Evolutionary conservation across 1,140 invertebrate genomes (phyloP).

Genomic region (Conus ventricosus): DNA sequence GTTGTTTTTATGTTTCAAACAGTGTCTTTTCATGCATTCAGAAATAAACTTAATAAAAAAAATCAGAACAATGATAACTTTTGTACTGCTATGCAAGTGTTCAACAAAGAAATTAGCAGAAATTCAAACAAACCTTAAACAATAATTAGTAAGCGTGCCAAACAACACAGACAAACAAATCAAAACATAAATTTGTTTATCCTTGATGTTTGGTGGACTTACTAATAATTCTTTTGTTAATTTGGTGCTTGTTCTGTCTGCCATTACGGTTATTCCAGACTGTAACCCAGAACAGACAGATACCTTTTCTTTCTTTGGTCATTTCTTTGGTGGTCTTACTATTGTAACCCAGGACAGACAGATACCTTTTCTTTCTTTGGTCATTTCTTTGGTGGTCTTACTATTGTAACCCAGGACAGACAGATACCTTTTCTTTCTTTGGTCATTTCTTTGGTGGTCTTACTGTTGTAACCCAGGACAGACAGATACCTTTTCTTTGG

Average conservation of each 20-base stretch:
- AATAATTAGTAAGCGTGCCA: too few species aligned
- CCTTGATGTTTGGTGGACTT: conserved; percentile 77
- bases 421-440: conserved; percentile 75
- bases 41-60: too few species aligned
- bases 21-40: too few species aligned
- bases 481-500: conserved; percentile 75
- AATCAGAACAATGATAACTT: too few species aligned
- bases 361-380: conserved; percentile 76
- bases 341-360: neutral
- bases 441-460: conserved; percentile 79
- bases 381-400: conserved; percentile 79
- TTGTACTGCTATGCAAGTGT: too few species aligned
- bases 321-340: conserved; percentile 79
- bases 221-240: conserved; percentile 72
- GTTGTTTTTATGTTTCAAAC: too few species aligned
- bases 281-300: too few species aligned
- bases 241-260: neutral
- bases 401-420: conserved; percentile 57
- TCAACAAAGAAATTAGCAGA: too few species aligned
- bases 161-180: neutral
- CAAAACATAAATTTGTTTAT: neutral
- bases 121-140: too few species aligned
- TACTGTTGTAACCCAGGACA: conserved; percentile 70
- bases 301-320: conserved; percentile 76
- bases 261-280: neutral